Conservation (phyloP, 2,113 vertebrate species). For the Aix galericulata region DNA sequence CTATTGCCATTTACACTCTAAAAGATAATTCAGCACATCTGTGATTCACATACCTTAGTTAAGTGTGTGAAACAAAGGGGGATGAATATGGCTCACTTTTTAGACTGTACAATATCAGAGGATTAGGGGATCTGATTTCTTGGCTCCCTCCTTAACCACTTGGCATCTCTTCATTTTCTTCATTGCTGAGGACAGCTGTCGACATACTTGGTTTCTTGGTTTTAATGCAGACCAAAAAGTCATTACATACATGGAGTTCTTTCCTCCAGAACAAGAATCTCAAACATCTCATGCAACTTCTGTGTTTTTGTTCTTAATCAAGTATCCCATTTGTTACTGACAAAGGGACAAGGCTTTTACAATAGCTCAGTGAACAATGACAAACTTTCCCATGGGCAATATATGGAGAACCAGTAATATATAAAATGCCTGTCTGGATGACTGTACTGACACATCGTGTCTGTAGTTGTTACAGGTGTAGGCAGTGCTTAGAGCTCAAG, state of each 20-base stretch:
- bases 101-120: background rate
- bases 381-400: background rate
- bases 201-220: background rate
- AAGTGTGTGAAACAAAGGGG: background rate
- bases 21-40: background rate
- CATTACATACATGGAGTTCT: background rate
- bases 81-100: background rate
- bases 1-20: background rate
- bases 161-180: background rate
- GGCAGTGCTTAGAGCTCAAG: slow-evolving; percentile 33
- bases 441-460: background rate
- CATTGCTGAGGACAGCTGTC: background rate
- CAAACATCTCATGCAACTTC: background rate
- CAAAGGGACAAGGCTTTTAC: background rate
- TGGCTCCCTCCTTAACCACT: background rate
- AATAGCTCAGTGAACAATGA: background rate
- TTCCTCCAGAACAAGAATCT: background rate
- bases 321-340: background rate
- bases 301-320: background rate
- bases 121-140: background rate
- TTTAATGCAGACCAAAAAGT: background rate
- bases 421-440: slow-evolving; percentile 9
- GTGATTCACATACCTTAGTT: background rate
- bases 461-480: slow-evolving; percentile 4
- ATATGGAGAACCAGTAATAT: background rate